These are phyloP conservation scores for Andricus curvator DNA, from an alignment of 2,888 invertebrate species.

Conservation along the genomic window DNA sequence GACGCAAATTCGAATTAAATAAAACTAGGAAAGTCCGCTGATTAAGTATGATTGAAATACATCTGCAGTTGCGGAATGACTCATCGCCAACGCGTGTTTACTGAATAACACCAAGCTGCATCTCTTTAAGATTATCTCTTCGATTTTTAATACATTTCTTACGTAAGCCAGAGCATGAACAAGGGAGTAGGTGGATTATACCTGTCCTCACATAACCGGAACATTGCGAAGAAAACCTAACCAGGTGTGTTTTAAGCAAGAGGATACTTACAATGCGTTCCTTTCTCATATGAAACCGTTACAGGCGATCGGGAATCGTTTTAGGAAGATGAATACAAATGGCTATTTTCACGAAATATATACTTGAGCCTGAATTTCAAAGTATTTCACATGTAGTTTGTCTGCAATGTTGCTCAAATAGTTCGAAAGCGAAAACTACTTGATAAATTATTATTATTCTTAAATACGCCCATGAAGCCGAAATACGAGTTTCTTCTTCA, in stretches of 20 bases:
- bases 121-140: background rate
- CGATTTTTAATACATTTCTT: background rate
- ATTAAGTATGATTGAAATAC: background rate
- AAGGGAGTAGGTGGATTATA: background rate
- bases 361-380: background rate
- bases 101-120: background rate
- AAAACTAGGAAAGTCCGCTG: constrained; percentile 2
- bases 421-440: background rate
- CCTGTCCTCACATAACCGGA: constrained; percentile 1
- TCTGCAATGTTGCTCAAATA: too few relatives aligned
- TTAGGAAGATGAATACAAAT: background rate
- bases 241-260: background rate
- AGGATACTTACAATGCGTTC: background rate
- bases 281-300: background rate
- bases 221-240: background rate
- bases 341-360: background rate
- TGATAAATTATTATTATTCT: background rate
- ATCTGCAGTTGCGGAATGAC: background rate
- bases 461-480: background rate
- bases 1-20: background rate
- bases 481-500: constrained; percentile 44
- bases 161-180: background rate
- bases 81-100: background rate
- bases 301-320: background rate
- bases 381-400: background rate